Base-by-base conservation (phyloP, 2,888 invertebrate species). In the Tribolium freemani region DNA sequence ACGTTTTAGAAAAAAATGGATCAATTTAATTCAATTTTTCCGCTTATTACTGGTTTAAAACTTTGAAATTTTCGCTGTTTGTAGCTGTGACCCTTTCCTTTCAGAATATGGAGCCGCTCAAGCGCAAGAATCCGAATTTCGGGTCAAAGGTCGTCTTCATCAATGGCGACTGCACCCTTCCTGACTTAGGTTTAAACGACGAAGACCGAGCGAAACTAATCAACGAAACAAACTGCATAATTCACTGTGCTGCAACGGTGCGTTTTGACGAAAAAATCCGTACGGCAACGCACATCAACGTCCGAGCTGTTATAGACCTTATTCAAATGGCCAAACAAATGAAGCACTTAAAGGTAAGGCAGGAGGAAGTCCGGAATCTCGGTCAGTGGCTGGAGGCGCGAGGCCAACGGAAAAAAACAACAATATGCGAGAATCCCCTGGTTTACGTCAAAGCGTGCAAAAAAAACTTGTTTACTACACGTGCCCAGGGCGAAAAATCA, bases 181-280 rank as follows among this genome's bases (percentile, higher is more conserved):
- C 87, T 6, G 87, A 88, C 71, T 82, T 91, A 45, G 91, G 90
- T 44, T 80, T 91, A 60, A 87, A 85, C 60, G 80, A 85, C 0
- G 82, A 87, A 31, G 89, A 91, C 78, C 71, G 60, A 44, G 69
- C 78, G 16, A 77, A 45, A 11, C 78, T 90, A 13, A 83, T 84
- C 26, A 85, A 88, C n/a, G 88, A 92, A 77, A 91, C 93, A 38
- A 86, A 88, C 60, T 87, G 93, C 57, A 90, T 94, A 8, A 91
- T 94, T 83, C 94, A 94, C 83, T 91, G 91, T 53, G 94, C 94
- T 1, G 94, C 94, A 0, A 93, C 93, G 0, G 91, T 94, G 13
- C 88, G 90, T 75, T 95, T 95, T 82, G 92, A 94, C 82, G 94
- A 94, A 82, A 89, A 89, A 54, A 85, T 95, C 9, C 89, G 89